Base-by-base conservation (phyloP, 1,140 invertebrate genomes). In the Eumeta japonica region DNA sequence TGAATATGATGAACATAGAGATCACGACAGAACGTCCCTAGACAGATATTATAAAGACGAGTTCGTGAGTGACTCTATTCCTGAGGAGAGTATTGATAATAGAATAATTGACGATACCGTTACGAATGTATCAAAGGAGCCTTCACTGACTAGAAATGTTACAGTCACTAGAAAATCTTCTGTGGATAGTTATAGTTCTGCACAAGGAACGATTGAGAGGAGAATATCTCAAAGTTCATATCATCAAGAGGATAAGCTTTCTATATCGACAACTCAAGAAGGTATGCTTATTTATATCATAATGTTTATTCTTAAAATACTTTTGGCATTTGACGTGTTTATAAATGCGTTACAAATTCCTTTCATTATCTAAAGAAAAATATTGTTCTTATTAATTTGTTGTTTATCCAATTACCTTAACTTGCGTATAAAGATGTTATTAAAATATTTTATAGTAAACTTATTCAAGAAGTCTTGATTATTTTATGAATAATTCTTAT, bases 171-270 rank as follows among this genome's bases (percentile, higher is more conserved):
- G 70, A 28, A 74, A 74, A 39, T 62, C 70, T 30, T 74, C 70
- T 15, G 60, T 70, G 10, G 70, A 74, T 45, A 74, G 70, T 45
- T 71, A 74, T 37, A 71, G 66, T 56, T 66, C 67, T 55, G 53
- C 63, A 38, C 62, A 63, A 15, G 66, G 66, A 31, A 41, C 71
- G 43, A 51, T 61, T 54, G 70, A 71, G 56, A 55, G 66, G 48
- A 70, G 63, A 60, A 64, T 58, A 44, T 74, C 66, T 39, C 70
- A 74, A 60, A 64, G 63, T 48, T 74, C 70, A 43, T 70, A 66
- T 47, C 66, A 68, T 44, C 55, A 57, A 20, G 68, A 73, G 45
- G 68, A 70, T 10, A 68, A 66, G 48, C 37, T 58, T 30, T 43
- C 50, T 15, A 51, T 70, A 39, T 58, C 62, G 15, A 64, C 59